Percentiles rank a stretch among this genome's conserved stretches.
Evolutionary conservation across 2,888 invertebrate genomes (phyloP).

Genomic region (Megaustenia siamemsis): DNA sequence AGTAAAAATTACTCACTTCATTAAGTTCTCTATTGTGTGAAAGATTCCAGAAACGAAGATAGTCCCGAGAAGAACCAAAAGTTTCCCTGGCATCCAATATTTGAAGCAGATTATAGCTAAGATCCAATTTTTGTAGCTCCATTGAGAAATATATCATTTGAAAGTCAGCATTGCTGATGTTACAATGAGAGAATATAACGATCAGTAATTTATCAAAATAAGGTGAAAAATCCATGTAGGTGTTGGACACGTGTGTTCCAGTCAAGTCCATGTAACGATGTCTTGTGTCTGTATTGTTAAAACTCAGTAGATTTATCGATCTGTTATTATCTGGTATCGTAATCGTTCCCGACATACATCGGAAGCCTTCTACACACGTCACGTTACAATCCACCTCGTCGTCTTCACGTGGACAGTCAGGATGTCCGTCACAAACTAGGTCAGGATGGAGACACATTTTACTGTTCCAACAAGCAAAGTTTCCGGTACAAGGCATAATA

Average conservation of each 20-base stretch:
- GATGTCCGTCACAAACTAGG: slow-evolving; percentile 59
- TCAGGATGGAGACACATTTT: too few species aligned
- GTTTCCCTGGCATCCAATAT: not conserved
- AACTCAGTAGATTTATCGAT: not conserved
- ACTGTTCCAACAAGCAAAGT: too few species aligned
- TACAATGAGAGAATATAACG: not conserved
- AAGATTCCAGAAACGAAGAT: not conserved
- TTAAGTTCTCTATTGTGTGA: not conserved
- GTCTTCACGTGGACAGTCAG: slow-evolving; percentile 57
- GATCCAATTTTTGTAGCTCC: too few species aligned
- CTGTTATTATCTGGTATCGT: slow-evolving; percentile 31
- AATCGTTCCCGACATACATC: slow-evolving; percentile 52
- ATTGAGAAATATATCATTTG: not conserved
- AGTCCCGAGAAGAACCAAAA: not conserved
- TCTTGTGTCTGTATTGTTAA: slow-evolving; percentile 17
- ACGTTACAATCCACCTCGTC: slow-evolving; percentile 60
- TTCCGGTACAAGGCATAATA: too few species aligned
- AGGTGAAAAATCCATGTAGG: too few species aligned
- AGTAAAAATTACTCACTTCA: too few species aligned
- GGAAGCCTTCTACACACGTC: slow-evolving; percentile 53
- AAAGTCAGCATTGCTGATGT: not conserved
- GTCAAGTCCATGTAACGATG: not conserved
- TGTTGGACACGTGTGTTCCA: not conserved
- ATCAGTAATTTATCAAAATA: not conserved
- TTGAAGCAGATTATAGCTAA: not conserved